Base-by-base conservation (phyloP, 2,113 vertebrate genomes). In the Nycticorax nycticorax region DNA sequence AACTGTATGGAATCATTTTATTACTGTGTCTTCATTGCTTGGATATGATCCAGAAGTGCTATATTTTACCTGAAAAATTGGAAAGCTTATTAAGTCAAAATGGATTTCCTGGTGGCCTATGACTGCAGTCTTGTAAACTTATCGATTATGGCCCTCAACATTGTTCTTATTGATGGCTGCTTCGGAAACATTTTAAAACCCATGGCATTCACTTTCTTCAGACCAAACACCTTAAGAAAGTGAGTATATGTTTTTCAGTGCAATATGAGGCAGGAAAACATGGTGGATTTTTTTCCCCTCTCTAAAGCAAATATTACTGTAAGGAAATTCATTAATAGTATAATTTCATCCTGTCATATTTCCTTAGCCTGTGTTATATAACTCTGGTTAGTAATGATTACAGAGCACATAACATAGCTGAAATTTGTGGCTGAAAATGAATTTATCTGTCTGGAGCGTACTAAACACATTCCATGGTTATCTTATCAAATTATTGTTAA, bases 81-180 rank as follows among this genome's bases (percentile, higher is more conserved):
- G 67, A 96, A 97, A 97, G 88, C 78, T 94, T 88, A 96, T 97
- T 96, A 97, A 94, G 84, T 96, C 88, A 92, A 92, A 96, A 96
- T 92, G 66, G 60, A 93, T 97, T 96, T 96, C 73, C 68, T 91
- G 62, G 79, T 96, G 92, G 63, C 91, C 92, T 94, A 22, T 82
- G 83, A 86, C 80, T 95, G 74, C 85, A 95, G 91, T 33, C 64
- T 91, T 97, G 93, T 97, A 91, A 93, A 77, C 67, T 78, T 92
- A 94, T 88, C 12, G 85, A 92, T 96, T 96, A 71, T 59, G 71
- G 39, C 57, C 63, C 71, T 91, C 75, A 74, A 93, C 64, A 60
- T 96, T 75, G 91, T 93, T 97, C 79, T 91, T 92, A 80, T 68
- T 96, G 89, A 96, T 93, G 73, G 26, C 63, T 80, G 35, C n/a